phyloP scores from a whole-genome alignment of 2,797 vertebrate genomes.

The Parauchenoglanis ngamensis region DNA sequence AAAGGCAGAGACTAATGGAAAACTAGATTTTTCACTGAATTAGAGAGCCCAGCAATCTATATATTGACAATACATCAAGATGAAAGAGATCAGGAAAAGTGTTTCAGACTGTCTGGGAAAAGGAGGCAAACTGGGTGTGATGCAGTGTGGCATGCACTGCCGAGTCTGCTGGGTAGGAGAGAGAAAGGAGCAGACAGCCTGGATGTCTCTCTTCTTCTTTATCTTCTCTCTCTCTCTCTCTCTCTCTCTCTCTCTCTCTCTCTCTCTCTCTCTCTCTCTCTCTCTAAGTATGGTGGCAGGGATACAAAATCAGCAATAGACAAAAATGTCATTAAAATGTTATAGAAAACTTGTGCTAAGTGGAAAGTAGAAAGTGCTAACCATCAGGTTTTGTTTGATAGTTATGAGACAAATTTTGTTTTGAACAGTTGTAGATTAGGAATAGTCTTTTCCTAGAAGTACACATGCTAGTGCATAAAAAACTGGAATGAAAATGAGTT shows the following conservation, averaged over 20 bases:
- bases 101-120: slow-evolving; percentile 89
- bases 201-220: slow-evolving; percentile 31
- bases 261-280: not conserved
- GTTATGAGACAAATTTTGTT: not conserved
- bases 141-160: slow-evolving; percentile 78
- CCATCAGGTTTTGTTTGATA: not conserved
- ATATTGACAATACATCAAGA: slow-evolving; percentile 98
- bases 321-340: slow-evolving; percentile 1
- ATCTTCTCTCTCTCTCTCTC: slow-evolving; percentile 20
- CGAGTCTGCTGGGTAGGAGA: slow-evolving; percentile 59
- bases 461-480: not conserved
- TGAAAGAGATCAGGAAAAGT: slow-evolving; percentile 95
- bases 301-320: slow-evolving; percentile 59
- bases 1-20: slow-evolving; percentile 97
- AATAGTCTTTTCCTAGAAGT: not conserved
- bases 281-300: slow-evolving; percentile 32
- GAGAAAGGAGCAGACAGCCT: slow-evolving; percentile 36
- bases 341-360: not conserved
- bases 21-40: slow-evolving; percentile 99
- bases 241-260: slow-evolving; percentile 13
- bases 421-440: not conserved
- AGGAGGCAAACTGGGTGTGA: slow-evolving; percentile 84
- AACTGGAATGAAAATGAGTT: not conserved
- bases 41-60: slow-evolving; percentile 93
- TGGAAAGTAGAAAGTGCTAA: not conserved